phyloP scores from a whole-genome alignment of 2,888 invertebrate genomes.

The Andrena marginata region DNA sequence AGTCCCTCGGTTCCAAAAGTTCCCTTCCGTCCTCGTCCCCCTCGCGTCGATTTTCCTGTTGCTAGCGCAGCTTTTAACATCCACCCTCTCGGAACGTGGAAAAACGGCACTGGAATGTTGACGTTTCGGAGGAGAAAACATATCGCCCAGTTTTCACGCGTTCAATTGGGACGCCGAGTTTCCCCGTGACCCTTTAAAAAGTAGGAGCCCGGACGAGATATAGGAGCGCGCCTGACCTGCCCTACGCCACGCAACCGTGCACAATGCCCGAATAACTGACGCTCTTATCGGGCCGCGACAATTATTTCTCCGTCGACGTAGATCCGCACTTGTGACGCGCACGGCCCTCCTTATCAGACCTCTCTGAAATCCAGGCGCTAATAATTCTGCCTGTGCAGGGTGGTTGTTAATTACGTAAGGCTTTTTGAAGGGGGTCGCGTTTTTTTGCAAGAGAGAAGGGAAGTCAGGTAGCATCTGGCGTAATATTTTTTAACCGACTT shows the following conservation, averaged over 20 bases:
- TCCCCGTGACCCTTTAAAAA: conserved; percentile 21
- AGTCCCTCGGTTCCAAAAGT: background rate
- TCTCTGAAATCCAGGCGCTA: conserved; percentile 13
- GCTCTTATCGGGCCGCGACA: conserved; percentile 66
- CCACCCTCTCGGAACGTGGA: background rate
- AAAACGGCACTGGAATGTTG: background rate
- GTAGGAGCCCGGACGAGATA: conserved; percentile 48
- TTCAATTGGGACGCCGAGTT: conserved; percentile 18
- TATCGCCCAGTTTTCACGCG: background rate
- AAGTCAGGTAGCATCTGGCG: no score
- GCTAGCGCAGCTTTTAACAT: background rate
- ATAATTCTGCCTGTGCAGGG: conserved; percentile 9
- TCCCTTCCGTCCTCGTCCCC: background rate
- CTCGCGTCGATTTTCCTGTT: background rate
- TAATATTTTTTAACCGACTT: no score
- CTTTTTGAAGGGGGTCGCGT: no score
- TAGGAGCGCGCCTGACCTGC: conserved; percentile 66
- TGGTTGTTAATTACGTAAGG: no score
- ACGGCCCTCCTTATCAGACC: conserved; percentile 35
- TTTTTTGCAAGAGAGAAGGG: no score
- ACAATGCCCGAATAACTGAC: conserved; percentile 68
- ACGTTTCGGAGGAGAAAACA: background rate
- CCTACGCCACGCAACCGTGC: conserved; percentile 61
- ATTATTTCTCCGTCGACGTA: conserved; percentile 57
- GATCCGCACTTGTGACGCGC: conserved; percentile 31